Evolutionary conservation across 1,140 invertebrate species (phyloP), one percentile per base, ranked within the genome.

Genomic region (Bemisia tabaci): DNA sequence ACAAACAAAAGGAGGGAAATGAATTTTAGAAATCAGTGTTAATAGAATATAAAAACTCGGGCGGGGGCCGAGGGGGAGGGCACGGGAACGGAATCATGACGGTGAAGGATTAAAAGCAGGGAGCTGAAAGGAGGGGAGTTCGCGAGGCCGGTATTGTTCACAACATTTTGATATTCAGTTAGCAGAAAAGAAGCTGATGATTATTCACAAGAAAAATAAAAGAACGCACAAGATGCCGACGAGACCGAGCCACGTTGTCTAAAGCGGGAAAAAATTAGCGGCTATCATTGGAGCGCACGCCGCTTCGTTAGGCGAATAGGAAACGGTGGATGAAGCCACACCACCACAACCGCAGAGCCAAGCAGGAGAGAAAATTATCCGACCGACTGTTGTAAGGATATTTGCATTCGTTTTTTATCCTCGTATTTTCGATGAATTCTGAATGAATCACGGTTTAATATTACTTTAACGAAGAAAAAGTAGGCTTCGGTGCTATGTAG

Each of bases 11-110:
- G 33, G 33, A 48, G 33, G 33, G 33, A 48, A 48, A 48, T 48
- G 33, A 48, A 48, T 48, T 48, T 48, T 9, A 48, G 33, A 48
- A 48, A 48, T 48, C 33, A 48, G 33, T 48, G 33, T 48, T 48
- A 48, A 48, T 48, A 48, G 33, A 48, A 48, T 48, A 48, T 48
- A 48, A 48, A 48, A 48, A n/a, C n/a, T n/a, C n/a, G n/a, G n/a
- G n/a, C n/a, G n/a, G n/a, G n/a, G n/a, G n/a, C n/a, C n/a, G n/a
- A n/a, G n/a, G n/a, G n/a, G n/a, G n/a, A n/a, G n/a, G n/a, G n/a
- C n/a, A n/a, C n/a, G n/a, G n/a, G n/a, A n/a, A n/a, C n/a, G n/a
- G n/a, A n/a, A n/a, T n/a, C n/a, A n/a, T 9, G 33, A 48, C 17
- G 33, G 33, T 9, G 33, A 48, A 17, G 33, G 33, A n/a, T n/a